Evolutionary conservation across 2,888 invertebrate genomes (phyloP).

Genomic region (Rhorus exstirpatorius): DNA sequence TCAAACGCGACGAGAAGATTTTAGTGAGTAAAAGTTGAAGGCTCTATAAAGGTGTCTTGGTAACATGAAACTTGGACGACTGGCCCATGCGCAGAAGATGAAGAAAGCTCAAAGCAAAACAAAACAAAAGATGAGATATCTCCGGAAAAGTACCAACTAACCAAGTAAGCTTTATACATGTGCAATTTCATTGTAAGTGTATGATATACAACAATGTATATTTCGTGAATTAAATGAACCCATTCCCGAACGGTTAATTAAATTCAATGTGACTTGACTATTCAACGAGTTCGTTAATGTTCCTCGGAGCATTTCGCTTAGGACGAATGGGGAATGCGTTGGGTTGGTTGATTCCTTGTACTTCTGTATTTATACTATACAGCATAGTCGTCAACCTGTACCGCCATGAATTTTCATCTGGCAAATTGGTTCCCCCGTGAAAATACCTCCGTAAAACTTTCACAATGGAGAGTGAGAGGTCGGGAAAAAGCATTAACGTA

Average conservation of each 20-base stretch:
- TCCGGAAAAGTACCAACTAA: slow-evolving; percentile 8
- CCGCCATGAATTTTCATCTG: slow-evolving; percentile 63
- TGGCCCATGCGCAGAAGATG: neutral
- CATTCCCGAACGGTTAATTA: slow-evolving; percentile 33
- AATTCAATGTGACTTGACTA: slow-evolving; percentile 39
- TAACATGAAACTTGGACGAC: slow-evolving; percentile 33
- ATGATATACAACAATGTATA: slow-evolving; percentile 16
- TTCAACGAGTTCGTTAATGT: slow-evolving; percentile 51
- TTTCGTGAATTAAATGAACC: slow-evolving; percentile 49
- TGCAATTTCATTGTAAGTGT: slow-evolving; percentile 6
- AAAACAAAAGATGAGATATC: slow-evolving; percentile 7
- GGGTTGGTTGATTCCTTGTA: slow-evolving; percentile 1
- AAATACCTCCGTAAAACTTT: slow-evolving; percentile 20
- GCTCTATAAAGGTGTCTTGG: neutral
- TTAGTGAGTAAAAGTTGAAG: slow-evolving; percentile 42
- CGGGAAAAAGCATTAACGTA: slow-evolving; percentile 21
- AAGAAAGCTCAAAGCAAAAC: neutral
- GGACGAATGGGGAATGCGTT: slow-evolving; percentile 4
- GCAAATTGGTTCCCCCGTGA: slow-evolving; percentile 45
- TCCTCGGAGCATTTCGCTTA: neutral
- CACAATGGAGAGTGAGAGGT: slow-evolving; percentile 14
- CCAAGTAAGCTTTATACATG: slow-evolving; percentile 25
- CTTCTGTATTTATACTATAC: slow-evolving; percentile 6
- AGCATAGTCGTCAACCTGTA: neutral
- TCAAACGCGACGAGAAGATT: neutral